Percentiles rank a stretch among this genome's conserved stretches.
Evolutionary conservation across 2,113 vertebrate species (phyloP).

Genomic region (Lasiurus borealis): DNA sequence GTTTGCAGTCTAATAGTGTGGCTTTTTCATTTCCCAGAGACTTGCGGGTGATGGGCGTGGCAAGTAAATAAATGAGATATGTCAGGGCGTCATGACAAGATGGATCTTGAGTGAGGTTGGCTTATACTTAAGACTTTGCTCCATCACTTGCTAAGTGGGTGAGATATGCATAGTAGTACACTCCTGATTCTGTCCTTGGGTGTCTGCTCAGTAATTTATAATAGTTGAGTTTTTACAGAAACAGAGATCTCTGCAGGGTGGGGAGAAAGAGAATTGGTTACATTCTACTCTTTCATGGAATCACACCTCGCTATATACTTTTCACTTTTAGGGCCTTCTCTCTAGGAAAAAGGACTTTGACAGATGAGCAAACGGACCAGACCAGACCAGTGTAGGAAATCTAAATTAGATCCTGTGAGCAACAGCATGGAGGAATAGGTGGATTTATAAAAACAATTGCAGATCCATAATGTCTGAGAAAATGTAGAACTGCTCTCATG

Average conservation of each 20-base stretch:
- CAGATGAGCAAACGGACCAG: background rate
- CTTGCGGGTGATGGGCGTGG: background rate
- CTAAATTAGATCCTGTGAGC: background rate
- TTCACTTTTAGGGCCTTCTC: background rate
- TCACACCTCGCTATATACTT: background rate
- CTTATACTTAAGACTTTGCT: background rate
- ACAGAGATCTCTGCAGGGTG: background rate
- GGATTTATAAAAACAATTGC: constrained; percentile 12
- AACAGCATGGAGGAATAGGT: background rate
- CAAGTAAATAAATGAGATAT: background rate
- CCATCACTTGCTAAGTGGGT: background rate
- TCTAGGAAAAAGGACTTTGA: background rate
- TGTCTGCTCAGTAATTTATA: constrained; percentile 20
- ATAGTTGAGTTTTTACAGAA: background rate
- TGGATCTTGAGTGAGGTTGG: background rate
- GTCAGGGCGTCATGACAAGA: background rate
- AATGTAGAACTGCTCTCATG: background rate
- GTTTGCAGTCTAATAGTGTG: background rate
- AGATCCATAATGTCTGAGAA: background rate
- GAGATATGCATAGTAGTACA: background rate
- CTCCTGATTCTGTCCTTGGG: background rate
- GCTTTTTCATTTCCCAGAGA: background rate
- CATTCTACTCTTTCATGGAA: background rate
- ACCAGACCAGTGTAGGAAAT: background rate
- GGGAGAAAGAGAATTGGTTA: background rate